Conservation (phyloP, 2,797 vertebrate species). For the Syngnathus rostellatus region DNA sequence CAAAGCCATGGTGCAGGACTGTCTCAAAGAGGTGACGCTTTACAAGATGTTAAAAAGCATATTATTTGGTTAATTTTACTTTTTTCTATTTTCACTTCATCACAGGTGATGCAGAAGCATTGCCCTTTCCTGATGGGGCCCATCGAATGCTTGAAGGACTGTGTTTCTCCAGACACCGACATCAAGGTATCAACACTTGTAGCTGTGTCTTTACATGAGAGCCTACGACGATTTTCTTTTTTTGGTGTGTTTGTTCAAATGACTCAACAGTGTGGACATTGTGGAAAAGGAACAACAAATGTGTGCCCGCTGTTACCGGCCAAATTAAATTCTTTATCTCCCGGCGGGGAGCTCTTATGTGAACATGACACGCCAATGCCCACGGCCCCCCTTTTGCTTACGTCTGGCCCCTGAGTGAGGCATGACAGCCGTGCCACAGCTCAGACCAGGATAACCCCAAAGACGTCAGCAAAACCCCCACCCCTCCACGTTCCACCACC, state of each 20-base stretch:
- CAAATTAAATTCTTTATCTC: slow-evolving; percentile 57
- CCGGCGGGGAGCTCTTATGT: slow-evolving; percentile 39
- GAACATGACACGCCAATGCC: slow-evolving; percentile 42
- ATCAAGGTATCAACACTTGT: slow-evolving; percentile 75
- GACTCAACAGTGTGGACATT: slow-evolving; percentile 7
- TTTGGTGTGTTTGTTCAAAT: slow-evolving; percentile 11
- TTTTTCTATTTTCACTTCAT: not conserved
- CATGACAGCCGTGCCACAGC: slow-evolving; percentile 57
- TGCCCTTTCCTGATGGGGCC: slow-evolving; percentile 83
- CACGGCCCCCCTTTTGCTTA: slow-evolving; percentile 28
- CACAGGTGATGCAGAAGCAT: slow-evolving; percentile 75
- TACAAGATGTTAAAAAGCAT: not conserved
- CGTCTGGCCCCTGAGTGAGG: slow-evolving; percentile 53
- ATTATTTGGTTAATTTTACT: not conserved
- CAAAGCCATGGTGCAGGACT: slow-evolving; percentile 55
- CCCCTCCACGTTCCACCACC: not conserved
- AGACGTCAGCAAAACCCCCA: slow-evolving; percentile 55
- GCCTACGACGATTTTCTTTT: not conserved
- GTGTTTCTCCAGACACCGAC: slow-evolving; percentile 73
- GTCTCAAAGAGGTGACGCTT: slow-evolving; percentile 73
- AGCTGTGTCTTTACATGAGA: not conserved
- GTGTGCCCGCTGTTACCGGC: slow-evolving; percentile 23
- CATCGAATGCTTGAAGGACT: slow-evolving; percentile 72
- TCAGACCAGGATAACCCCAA: slow-evolving; percentile 60
- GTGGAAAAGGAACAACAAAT: slow-evolving; percentile 8